Percentiles rank a stretch among this genome's conserved stretches.
Conservation (phyloP, 2,888 invertebrate genomes). For the Fragum fragum region DNA sequence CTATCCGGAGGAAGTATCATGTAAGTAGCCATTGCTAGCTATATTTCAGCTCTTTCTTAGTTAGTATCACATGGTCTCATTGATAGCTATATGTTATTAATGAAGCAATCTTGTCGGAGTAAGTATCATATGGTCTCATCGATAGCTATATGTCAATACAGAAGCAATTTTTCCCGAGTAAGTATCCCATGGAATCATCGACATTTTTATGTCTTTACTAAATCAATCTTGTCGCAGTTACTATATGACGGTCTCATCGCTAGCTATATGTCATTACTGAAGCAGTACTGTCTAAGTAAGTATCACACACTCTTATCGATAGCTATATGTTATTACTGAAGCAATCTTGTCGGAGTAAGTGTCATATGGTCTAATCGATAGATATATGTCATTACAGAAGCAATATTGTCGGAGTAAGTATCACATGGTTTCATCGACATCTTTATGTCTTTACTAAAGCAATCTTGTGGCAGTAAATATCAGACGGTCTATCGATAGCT, state of each 20-base stretch:
- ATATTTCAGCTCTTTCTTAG: constrained; percentile 38
- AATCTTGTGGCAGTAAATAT: constrained; percentile 54
- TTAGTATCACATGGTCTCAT: constrained; percentile 27
- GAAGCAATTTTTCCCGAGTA: constrained; percentile 55
- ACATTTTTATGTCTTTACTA: too few relatives aligned
- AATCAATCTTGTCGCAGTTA: too few relatives aligned
- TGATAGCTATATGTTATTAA: constrained; percentile 37
- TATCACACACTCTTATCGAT: constrained; percentile 32
- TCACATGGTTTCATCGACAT: constrained; percentile 3
- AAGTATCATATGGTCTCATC: constrained; percentile 24
- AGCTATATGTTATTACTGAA: constrained; percentile 49
- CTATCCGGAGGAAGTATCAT: constrained; percentile 49
- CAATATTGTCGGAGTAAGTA: constrained; percentile 55
- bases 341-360: constrained; percentile 57
- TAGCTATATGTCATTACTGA: constrained; percentile 43
- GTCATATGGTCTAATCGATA: constrained; percentile 41
- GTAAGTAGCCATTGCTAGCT: too few relatives aligned
- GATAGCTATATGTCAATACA: constrained; percentile 42
- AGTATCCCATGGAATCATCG: too few relatives aligned
- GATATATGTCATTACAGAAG: constrained; percentile 46
- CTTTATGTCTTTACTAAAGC: constrained; percentile 47
- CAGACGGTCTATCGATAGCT: constrained; percentile 32
- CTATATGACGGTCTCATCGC: constrained; percentile 37
- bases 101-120: constrained; percentile 58
- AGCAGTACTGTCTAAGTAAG: constrained; percentile 56